These are phyloP conservation scores for Bicyclus anynana DNA, from an alignment of 1,140 invertebrate species.

Conservation along the genomic window DNA sequence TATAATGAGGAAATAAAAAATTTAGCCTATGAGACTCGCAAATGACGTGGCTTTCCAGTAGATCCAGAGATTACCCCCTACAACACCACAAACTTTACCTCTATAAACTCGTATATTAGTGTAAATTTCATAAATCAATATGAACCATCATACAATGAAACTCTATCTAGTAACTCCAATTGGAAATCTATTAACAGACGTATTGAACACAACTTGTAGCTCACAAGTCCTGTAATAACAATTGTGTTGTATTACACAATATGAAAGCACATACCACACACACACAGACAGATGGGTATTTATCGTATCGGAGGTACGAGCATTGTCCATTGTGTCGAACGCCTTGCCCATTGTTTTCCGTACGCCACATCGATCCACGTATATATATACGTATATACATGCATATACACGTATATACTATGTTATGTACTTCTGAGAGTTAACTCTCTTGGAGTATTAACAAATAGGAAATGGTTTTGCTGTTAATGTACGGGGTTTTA, in stretches of 20 bases:
- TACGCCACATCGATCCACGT: conserved; percentile 51
- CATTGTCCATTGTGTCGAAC: conserved; percentile 72
- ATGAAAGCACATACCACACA: conserved; percentile 38
- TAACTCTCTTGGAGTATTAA: background rate
- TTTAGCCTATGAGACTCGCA: too few relatives aligned
- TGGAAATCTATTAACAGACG: conserved; percentile 9
- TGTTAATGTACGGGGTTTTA: background rate
- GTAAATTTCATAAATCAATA: too few relatives aligned
- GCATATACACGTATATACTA: conserved; percentile 14
- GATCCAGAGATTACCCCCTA: too few relatives aligned
- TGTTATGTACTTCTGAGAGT: conserved; percentile 34
- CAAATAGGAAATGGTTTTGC: background rate
- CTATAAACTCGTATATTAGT: background rate
- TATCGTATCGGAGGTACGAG: conserved; percentile 51
- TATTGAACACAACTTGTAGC: conserved; percentile 8
- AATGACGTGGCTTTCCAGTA: too few relatives aligned
- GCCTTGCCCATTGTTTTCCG: conserved; percentile 62
- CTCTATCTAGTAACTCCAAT: background rate
- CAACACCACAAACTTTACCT: too few relatives aligned
- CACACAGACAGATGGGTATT: conserved; percentile 56
- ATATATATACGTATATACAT: conserved; percentile 33
- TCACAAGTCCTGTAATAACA: conserved; percentile 24
- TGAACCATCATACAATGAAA: too few relatives aligned
- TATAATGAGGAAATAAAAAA: too few relatives aligned
- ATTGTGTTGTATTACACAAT: conserved; percentile 44